Evolutionary conservation across 1,140 invertebrate genomes (phyloP), one percentile per base, ranked within the genome.

Genomic region (Bombus huntii): DNA sequence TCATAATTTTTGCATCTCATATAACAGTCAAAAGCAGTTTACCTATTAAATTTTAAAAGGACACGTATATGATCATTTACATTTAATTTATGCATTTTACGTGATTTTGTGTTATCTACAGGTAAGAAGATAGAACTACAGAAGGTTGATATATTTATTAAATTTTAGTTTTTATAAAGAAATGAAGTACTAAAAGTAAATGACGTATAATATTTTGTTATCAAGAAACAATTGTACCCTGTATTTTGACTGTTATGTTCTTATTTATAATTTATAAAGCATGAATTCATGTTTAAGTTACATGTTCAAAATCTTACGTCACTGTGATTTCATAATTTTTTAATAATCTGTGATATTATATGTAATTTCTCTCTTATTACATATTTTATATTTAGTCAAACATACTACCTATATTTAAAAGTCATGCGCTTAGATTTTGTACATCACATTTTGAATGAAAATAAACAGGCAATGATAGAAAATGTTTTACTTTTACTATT

Each of bases 261-360:
- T 83, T 83, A 86, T 83, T 88, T 87, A 76, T 87, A 86, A 90
- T 88, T 87, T 90, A 85, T 87, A 59, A 65, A 76, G 71, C 73
- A 88, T 80, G 80, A 81, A 68, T 84, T 89, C 86, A 79, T 75
- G 72, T 89, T 90, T 90, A 84, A 86, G 73, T 84, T 81, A 85
- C 72, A 81, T 81, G 53, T 76, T 70, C 70, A 86, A 88, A 90
- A 72, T 90, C 82, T 90, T 78, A 83, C 86, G 83, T 91, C 89
- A 90, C 89, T 91, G 89, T 91, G 89, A 91, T 91, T 90, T 90
- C 87, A 71, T 81, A 78, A 88, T 84, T 90, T 90, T 90, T 77
- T 83, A 90, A 88, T 80, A 91, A 90, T 90, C 89, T 91, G 89
- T 91, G 89, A 91, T 91, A 91, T 77, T 91, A 91, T 86, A 85